Evolutionary conservation across 2,888 invertebrate species (phyloP).

Genomic region (Villa cingulata): DNA sequence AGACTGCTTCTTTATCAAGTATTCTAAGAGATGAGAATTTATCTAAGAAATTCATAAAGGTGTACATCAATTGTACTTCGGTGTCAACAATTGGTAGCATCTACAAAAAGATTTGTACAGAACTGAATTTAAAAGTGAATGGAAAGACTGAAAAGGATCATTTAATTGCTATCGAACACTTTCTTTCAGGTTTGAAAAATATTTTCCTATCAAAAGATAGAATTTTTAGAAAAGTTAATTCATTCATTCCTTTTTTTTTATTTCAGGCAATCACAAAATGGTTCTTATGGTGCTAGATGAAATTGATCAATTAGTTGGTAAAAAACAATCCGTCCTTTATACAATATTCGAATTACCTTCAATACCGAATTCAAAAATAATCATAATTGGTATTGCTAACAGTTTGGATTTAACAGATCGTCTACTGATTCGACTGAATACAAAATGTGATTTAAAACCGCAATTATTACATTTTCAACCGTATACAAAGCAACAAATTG

Average conservation of each 20-base stretch:
- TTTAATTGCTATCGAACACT: constrained; percentile 52
- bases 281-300: constrained; percentile 82
- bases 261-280: constrained; percentile 48
- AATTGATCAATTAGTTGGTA: constrained; percentile 79
- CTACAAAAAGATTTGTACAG: constrained; percentile 61
- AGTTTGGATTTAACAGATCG: constrained; percentile 89
- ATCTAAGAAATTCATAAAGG: constrained; percentile 37
- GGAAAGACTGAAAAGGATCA: constrained; percentile 53
- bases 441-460: constrained; percentile 58
- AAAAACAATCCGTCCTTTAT: constrained; percentile 73
- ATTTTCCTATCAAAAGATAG: neutral
- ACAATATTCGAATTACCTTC: constrained; percentile 91
- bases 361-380: constrained; percentile 48
- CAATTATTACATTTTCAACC: constrained; percentile 78
- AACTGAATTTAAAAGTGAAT: constrained; percentile 46
- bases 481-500: constrained; percentile 80
- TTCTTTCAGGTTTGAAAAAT: constrained; percentile 24
- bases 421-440: constrained; percentile 71
- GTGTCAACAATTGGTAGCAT: constrained; percentile 72
- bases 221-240: neutral
- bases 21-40: constrained; percentile 51
- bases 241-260: neutral
- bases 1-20: constrained; percentile 75
- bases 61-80: constrained; percentile 74
- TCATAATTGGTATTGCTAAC: constrained; percentile 88